A percentile compares a stretch with the other conserved stretches of the same genome.
Evolutionary conservation across 2,888 invertebrate genomes (phyloP).

Genomic region (Tridacna gigas): DNA sequence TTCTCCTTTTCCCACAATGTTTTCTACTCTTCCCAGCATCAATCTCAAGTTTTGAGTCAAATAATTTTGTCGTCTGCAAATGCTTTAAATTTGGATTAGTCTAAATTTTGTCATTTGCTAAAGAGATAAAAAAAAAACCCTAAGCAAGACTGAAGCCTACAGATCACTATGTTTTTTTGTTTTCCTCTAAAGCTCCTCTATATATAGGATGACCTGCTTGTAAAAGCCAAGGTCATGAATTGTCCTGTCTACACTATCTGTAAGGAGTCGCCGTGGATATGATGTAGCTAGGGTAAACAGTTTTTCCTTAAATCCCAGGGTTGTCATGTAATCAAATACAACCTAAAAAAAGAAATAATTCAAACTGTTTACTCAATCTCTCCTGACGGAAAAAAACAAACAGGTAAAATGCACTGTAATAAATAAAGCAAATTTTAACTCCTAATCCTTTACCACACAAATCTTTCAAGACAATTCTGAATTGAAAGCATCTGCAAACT

Average conservation of each 20-base stretch:
- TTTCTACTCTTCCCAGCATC: too few relatives aligned
- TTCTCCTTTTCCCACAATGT: too few relatives aligned
- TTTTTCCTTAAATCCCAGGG: slow-evolving; percentile 73
- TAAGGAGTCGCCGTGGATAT: slow-evolving; percentile 70
- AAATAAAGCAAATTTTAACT: background rate
- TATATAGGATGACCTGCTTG: slow-evolving; percentile 68
- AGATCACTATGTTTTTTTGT: too few relatives aligned
- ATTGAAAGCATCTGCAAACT: background rate
- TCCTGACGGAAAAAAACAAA: background rate
- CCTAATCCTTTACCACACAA: background rate
- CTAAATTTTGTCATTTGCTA: too few relatives aligned
- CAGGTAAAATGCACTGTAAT: background rate
- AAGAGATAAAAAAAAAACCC: too few relatives aligned
- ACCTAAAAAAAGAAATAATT: slow-evolving; percentile 62
- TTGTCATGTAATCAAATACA: slow-evolving; percentile 77
- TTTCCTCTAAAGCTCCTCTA: slow-evolving; percentile 71
- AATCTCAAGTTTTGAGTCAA: too few relatives aligned
- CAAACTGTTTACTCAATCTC: background rate
- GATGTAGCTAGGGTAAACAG: slow-evolving; percentile 71
- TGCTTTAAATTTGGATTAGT: too few relatives aligned
- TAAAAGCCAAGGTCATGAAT: slow-evolving; percentile 69
- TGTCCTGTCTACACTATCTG: slow-evolving; percentile 58
- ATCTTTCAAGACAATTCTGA: background rate
- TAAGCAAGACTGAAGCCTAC: too few relatives aligned
- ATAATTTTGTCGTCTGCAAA: too few relatives aligned